Percentiles rank a stretch among this genome's conserved stretches.
Conservation (phyloP, 2,888 invertebrate species). For the Lobophora halterata region DNA sequence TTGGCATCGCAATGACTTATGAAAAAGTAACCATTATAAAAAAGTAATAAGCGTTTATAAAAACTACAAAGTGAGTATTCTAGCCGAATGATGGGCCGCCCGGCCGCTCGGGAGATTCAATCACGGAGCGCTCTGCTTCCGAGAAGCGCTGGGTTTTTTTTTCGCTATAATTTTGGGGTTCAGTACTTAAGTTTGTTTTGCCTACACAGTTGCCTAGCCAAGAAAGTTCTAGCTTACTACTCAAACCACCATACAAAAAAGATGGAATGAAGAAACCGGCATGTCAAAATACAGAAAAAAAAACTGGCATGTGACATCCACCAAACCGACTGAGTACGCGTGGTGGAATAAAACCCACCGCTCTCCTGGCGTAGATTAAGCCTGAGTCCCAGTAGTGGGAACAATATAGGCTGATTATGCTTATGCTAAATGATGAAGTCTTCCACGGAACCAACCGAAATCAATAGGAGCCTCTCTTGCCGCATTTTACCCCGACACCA, state of each 20-base stretch:
- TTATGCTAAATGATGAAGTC: no score
- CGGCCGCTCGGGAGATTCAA: conserved; percentile 75
- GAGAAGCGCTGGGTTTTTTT: conserved; percentile 56
- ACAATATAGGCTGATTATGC: no score
- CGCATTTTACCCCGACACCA: conserved; percentile 54
- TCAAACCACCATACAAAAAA: no score
- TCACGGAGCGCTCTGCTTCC: conserved; percentile 64
- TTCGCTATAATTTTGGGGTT: conserved; percentile 56
- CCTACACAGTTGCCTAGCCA: neutral
- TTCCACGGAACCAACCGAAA: conserved; percentile 36
- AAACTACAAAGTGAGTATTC: conserved; percentile 46
- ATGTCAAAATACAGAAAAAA: no score
- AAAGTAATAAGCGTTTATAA: conserved; percentile 53
- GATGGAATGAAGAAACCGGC: no score
- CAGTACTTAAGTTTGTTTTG: conserved; percentile 24
- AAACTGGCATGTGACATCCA: no score
- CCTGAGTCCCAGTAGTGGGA: neutral
- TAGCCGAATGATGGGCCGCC: no score
- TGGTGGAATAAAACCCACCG: no score
- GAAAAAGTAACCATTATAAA: no score
- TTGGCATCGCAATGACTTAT: conserved; percentile 30
- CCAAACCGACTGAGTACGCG: no score
- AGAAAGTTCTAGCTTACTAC: no score
- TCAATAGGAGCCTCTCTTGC: conserved; percentile 34
- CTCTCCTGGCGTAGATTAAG: neutral